Conservation (phyloP, 2,888 invertebrate genomes). For the Silvanus unidentatus region DNA sequence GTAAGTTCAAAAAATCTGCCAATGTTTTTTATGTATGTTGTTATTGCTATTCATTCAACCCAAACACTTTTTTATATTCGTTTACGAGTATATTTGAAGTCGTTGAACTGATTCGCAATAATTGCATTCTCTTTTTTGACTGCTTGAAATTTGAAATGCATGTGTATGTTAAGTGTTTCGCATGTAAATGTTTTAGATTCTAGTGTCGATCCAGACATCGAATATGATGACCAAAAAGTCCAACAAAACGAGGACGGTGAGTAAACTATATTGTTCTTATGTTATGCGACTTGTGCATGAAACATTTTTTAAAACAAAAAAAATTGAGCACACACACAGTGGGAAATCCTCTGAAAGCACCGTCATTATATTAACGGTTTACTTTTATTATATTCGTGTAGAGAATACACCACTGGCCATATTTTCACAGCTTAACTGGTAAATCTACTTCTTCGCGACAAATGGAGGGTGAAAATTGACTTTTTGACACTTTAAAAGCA, state of each 20-base stretch:
- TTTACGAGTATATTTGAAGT: constrained; percentile 8
- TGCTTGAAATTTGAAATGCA: constrained; percentile 22
- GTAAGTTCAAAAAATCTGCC: constrained; percentile 49
- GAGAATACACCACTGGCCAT: constrained; percentile 21
- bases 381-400: constrained; percentile 12
- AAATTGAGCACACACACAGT: background rate
- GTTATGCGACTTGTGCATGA: background rate
- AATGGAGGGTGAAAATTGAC: constrained; percentile 47
- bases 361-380: constrained; percentile 25
- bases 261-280: constrained; percentile 13
- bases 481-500: constrained; percentile 41
- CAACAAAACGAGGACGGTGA: constrained; percentile 32
- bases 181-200: constrained; percentile 38
- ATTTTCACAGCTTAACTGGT: constrained; percentile 36
- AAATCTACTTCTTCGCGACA: constrained; percentile 36
- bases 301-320: background rate
- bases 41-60: too few species aligned
- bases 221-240: constrained; percentile 32
- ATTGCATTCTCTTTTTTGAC: constrained; percentile 15
- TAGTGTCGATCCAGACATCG: constrained; percentile 43
- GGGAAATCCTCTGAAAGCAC: constrained; percentile 2
- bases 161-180: constrained; percentile 11
- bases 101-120: too few species aligned
- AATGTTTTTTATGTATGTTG: constrained; percentile 5
- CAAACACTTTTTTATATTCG: constrained; percentile 10